Conservation (phyloP, 2,113 vertebrate species). For the Boulengerochromis microlepis region DNA sequence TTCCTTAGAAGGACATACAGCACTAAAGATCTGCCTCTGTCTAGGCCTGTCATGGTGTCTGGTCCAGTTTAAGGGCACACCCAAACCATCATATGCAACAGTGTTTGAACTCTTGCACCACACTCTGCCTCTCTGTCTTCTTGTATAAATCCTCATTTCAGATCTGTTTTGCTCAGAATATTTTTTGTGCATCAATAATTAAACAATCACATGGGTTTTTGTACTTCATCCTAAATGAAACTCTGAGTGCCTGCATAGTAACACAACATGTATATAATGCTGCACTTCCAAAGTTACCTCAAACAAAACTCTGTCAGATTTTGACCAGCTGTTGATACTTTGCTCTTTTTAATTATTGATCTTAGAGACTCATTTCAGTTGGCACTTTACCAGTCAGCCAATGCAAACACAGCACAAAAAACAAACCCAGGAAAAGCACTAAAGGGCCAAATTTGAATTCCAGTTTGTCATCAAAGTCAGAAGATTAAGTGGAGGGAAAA, state of each 20-base stretch:
- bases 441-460: slow-evolving; percentile 25
- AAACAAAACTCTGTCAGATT: neutral
- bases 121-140: neutral
- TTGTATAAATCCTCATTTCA: neutral
- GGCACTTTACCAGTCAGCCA: neutral
- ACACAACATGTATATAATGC: neutral
- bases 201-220: neutral
- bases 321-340: neutral
- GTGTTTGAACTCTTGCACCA: neutral
- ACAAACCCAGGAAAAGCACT: neutral
- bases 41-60: neutral
- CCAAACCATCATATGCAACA: neutral
- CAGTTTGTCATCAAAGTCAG: slow-evolving; percentile 27
- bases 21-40: neutral
- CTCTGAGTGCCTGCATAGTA: neutral
- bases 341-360: neutral
- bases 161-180: neutral
- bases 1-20: neutral
- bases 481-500: slow-evolving; percentile 19
- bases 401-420: neutral
- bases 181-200: neutral
- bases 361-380: neutral
- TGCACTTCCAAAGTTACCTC: neutral
- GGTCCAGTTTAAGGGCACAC: neutral
- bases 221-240: neutral